phyloP scores from a whole-genome alignment of 1,140 invertebrate genomes.

The Aphidius ervi region DNA sequence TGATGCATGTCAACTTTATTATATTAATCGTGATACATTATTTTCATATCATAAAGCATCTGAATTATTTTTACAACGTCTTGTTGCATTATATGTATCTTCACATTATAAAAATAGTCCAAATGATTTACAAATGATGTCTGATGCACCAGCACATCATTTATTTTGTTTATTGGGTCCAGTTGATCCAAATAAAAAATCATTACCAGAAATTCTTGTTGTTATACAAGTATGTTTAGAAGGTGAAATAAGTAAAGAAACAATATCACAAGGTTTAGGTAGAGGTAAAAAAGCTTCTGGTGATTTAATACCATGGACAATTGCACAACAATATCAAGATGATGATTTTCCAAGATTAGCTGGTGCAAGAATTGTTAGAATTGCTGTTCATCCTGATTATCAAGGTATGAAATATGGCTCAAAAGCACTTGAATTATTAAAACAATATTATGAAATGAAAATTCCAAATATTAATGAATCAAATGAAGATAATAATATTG shows the following conservation, averaged over 20 bases:
- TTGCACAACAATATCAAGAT: conserved; percentile 72
- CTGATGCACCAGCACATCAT: conserved; percentile 97
- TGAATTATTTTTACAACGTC: conserved; percentile 86
- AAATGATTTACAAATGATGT: conserved; percentile 98
- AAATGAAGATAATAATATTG: conserved; percentile 35
- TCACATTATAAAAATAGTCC: conserved; percentile 99
- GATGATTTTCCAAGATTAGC: conserved; percentile 67
- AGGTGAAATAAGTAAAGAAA: conserved; percentile 84
- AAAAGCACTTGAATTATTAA: conserved; percentile 76
- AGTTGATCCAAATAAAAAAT: conserved; percentile 63
- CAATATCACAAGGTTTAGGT: conserved; percentile 72
- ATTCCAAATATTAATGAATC: conserved; percentile 68
- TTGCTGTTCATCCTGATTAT: conserved; percentile 95
- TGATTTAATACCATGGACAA: conserved; percentile 83
- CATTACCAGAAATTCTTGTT: conserved; percentile 86
- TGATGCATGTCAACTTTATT: conserved; percentile 84
- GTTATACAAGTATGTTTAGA: conserved; percentile 93
- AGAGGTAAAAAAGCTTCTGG: conserved; percentile 87
- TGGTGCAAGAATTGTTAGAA: conserved; percentile 68
- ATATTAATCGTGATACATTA: conserved; percentile 89
- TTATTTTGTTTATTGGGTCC: conserved; percentile 94
- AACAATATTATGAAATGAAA: conserved; percentile 86
- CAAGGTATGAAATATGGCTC: conserved; percentile 95
- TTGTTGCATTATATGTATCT: conserved; percentile 92
- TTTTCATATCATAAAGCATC: conserved; percentile 97